Percentiles rank a stretch among this genome's conserved stretches.
Conservation (phyloP, 2,797 vertebrate species). For the Anableps anableps region DNA sequence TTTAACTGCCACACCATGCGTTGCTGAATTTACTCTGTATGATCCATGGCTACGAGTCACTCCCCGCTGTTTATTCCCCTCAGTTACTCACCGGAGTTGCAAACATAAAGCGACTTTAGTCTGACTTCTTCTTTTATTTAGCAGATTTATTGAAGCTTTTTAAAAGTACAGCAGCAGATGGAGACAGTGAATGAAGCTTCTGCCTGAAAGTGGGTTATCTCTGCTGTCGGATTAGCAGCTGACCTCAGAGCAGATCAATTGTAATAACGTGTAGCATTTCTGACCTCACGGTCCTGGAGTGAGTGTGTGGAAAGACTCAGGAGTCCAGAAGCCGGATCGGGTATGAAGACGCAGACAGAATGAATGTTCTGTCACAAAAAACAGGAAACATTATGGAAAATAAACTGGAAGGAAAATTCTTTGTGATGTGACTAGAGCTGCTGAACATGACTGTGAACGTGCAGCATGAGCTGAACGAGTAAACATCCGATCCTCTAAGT, state of each 20-base stretch:
- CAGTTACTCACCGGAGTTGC: too few relatives aligned
- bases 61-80: too few relatives aligned
- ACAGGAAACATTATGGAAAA: neutral
- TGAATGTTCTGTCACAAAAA: neutral
- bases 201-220: conserved; percentile 25
- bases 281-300: conserved; percentile 19
- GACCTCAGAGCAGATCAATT: conserved; percentile 54
- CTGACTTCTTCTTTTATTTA: too few relatives aligned
- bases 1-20: too few relatives aligned
- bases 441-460: neutral
- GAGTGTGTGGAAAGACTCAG: conserved; percentile 7
- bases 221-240: conserved; percentile 34
- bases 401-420: neutral
- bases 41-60: too few relatives aligned
- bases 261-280: conserved; percentile 18
- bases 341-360: neutral
- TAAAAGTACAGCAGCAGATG: neutral
- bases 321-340: neutral
- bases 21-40: too few relatives aligned
- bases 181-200: conserved; percentile 18
- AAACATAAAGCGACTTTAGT: too few relatives aligned
- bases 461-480: too few relatives aligned
- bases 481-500: too few relatives aligned
- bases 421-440: neutral
- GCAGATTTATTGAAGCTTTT: neutral